Evolutionary conservation across 2,888 invertebrate species (phyloP).

Genomic region (Elysia crispata): DNA sequence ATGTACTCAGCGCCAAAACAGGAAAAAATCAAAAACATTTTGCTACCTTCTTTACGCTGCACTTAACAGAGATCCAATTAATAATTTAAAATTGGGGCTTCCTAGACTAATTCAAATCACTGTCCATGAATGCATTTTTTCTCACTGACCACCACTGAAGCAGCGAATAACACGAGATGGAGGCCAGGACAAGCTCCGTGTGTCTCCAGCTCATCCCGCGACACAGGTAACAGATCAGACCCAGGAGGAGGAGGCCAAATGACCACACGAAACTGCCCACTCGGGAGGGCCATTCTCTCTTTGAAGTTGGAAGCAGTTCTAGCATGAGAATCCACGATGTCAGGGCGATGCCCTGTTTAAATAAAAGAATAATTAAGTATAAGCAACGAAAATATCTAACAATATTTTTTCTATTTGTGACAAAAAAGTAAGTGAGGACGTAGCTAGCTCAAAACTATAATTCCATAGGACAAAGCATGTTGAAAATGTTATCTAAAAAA

Average conservation of each 20-base stretch:
- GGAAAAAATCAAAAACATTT: too few relatives aligned
- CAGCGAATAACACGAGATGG: slow-evolving; percentile 36
- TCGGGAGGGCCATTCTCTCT: slow-evolving; percentile 57
- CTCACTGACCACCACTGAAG: slow-evolving; percentile 46
- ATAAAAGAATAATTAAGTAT: too few relatives aligned
- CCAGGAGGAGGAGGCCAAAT: slow-evolving; percentile 56
- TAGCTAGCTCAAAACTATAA: too few relatives aligned
- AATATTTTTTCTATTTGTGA: too few relatives aligned
- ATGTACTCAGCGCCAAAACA: too few relatives aligned
- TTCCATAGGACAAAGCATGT: too few relatives aligned
- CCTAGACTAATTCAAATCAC: neutral
- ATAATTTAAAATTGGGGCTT: too few relatives aligned
- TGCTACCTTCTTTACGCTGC: too few relatives aligned
- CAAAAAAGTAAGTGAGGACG: too few relatives aligned
- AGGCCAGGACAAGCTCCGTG: slow-evolving; percentile 52
- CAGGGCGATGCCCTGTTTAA: slow-evolving; percentile 50
- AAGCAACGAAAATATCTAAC: too few relatives aligned
- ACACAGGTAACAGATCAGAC: slow-evolving; percentile 59
- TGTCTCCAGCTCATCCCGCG: slow-evolving; percentile 57
- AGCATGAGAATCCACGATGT: slow-evolving; percentile 44
- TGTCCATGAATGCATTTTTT: neutral
- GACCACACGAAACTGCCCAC: slow-evolving; percentile 62
- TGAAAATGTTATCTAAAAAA: too few relatives aligned
- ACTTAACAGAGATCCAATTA: too few relatives aligned
- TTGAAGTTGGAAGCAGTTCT: slow-evolving; percentile 61